phyloP scores from a whole-genome alignment of 2,797 vertebrate species.

The Crenuchus spilurus region DNA sequence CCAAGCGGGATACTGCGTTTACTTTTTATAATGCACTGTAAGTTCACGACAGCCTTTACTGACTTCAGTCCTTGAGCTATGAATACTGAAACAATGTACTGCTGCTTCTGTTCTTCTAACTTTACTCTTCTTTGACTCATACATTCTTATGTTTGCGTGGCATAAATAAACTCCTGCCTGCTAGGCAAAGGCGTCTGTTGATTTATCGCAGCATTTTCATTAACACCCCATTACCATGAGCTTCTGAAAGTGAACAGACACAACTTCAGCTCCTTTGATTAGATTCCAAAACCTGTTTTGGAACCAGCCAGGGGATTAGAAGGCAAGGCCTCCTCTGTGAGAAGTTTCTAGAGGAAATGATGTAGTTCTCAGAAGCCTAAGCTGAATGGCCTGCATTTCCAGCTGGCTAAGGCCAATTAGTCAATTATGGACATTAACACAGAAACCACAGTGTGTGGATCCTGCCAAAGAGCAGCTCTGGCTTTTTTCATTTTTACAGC shows the following conservation, averaged over 20 bases:
- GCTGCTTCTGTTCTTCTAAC: background rate
- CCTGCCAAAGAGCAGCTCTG: constrained; percentile 52
- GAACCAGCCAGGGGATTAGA: constrained; percentile 17
- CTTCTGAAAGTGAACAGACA: constrained; percentile 10
- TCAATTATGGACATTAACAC: constrained; percentile 78
- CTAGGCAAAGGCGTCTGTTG: background rate
- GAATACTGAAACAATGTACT: background rate
- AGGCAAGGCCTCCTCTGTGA: background rate
- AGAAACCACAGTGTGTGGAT: constrained; percentile 58
- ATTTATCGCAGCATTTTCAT: background rate
- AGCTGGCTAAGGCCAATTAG: constrained; percentile 74
- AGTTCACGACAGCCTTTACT: background rate
- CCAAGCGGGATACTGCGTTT: background rate
- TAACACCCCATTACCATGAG: background rate
- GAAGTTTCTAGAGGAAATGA: constrained; percentile 27
- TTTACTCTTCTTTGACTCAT: background rate
- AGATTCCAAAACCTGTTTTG: constrained; percentile 8
- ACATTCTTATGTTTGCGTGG: background rate
- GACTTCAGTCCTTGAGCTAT: constrained; percentile 12
- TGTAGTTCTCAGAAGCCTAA: constrained; percentile 16
- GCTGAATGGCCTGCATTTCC: constrained; percentile 55
- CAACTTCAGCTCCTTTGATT: constrained; percentile 10
- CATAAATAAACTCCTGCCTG: background rate
- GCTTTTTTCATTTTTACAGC: constrained; percentile 57
- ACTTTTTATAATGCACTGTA: background rate